A percentile compares a stretch with the other conserved stretches of the same genome.
These are phyloP conservation scores for Trachythela sp. DNA, from an alignment of 64 coral and sea anemone genomes.

Conservation along the genomic window DNA sequence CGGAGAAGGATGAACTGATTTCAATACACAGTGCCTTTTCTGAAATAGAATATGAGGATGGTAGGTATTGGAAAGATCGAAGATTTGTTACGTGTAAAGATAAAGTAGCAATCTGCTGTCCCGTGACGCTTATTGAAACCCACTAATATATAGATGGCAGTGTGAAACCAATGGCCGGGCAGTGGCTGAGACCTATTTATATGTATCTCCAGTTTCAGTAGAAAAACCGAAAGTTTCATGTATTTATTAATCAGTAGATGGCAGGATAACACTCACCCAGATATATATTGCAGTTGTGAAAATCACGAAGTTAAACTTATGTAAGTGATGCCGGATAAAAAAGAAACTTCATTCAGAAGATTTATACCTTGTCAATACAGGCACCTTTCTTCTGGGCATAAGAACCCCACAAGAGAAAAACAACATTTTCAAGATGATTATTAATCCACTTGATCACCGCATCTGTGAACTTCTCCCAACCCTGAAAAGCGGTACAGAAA, in stretches of 20 bases:
- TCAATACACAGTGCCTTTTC: conserved; percentile 93
- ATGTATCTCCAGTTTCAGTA: too few relatives aligned
- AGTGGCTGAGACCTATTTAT: not conserved
- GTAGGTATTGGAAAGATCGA: not conserved
- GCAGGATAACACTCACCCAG: too few relatives aligned
- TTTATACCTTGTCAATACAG: conserved; percentile 89
- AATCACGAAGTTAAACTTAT: too few relatives aligned
- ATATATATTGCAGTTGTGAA: too few relatives aligned
- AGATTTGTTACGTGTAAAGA: too few relatives aligned
- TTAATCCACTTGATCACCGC: conserved; percentile 99
- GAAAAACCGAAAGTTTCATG: too few relatives aligned
- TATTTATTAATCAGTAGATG: too few relatives aligned
- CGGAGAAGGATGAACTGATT: conserved; percentile 90
- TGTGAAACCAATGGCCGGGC: not conserved
- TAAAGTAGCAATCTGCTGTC: too few relatives aligned
- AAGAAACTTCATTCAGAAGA: not conserved
- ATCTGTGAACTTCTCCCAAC: conserved; percentile 98
- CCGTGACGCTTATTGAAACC: too few relatives aligned
- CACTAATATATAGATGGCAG: not conserved
- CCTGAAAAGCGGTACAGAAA: conserved; percentile 29
- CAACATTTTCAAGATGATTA: conserved; percentile 61
- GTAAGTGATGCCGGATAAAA: too few relatives aligned
- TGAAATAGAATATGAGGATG: not conserved
- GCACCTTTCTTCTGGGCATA: conserved; percentile 98
- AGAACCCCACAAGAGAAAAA: conserved; percentile 89